phyloP scores from a whole-genome alignment of 2,888 invertebrate genomes.

The Chironomus tentans region DNA sequence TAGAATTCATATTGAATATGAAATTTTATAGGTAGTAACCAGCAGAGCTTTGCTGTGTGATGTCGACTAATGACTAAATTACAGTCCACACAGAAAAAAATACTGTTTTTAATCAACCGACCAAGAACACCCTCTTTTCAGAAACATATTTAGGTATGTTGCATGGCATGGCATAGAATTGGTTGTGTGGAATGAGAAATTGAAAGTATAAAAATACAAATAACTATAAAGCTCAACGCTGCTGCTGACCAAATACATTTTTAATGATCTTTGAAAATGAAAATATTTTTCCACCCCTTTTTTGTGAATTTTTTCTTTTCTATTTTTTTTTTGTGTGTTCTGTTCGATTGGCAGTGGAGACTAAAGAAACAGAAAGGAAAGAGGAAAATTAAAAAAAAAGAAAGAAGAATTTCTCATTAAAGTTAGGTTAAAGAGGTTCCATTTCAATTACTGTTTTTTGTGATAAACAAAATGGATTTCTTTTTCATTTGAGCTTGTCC shows the following conservation, averaged over 20 bases:
- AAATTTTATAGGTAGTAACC: not conserved
- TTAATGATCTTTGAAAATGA: slow-evolving; percentile 17
- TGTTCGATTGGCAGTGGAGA: not conserved
- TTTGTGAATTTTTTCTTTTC: not conserved
- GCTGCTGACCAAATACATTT: slow-evolving; percentile 17
- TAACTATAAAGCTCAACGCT: not conserved
- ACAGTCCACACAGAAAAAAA: not conserved
- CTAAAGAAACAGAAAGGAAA: not conserved
- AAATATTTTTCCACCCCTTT: not conserved
- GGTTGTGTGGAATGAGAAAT: not conserved
- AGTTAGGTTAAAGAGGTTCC: not conserved
- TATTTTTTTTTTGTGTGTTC: not conserved
- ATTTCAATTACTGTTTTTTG: not conserved
- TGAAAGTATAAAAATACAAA: slow-evolving; percentile 9
- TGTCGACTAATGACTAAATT: slow-evolving; percentile 23
- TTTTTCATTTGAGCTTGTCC: too few relatives aligned
- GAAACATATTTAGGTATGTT: not conserved
- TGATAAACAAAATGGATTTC: not conserved
- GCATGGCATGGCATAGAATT: not conserved
- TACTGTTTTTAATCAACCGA: slow-evolving; percentile 10
- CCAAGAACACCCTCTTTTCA: not conserved
- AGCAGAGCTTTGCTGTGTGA: not conserved
- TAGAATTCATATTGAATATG: not conserved
- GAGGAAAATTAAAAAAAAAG: too few relatives aligned
- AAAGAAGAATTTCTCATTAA: too few relatives aligned